phyloP scores from a whole-genome alignment of 2,888 invertebrate genomes.

The Papilio elwesi region DNA sequence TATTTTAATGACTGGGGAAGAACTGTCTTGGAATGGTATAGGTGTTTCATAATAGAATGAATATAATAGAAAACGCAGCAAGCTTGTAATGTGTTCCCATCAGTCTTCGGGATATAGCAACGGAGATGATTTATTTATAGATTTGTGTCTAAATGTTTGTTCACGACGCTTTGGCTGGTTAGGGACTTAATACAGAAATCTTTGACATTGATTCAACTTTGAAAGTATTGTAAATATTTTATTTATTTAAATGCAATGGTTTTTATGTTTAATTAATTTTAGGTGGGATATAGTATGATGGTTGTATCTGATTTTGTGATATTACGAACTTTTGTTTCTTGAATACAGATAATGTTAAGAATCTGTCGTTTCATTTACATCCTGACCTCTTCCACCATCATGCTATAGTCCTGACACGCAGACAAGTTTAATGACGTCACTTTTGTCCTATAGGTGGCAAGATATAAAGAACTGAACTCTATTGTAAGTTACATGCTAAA shows the following conservation, averaged over 20 bases:
- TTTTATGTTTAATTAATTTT: conserved; percentile 26
- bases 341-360: conserved; percentile 66
- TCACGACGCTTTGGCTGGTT: no score
- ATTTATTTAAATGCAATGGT: not conserved
- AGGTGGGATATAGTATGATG: conserved; percentile 78
- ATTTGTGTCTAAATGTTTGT: no score
- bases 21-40: no score
- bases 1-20: no score
- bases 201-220: not conserved
- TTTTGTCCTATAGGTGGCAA: conserved; percentile 54
- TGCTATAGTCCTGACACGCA: conserved; percentile 64
- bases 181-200: no score
- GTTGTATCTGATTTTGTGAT: conserved; percentile 54
- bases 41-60: no score
- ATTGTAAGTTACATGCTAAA: conserved; percentile 51
- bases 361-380: conserved; percentile 74
- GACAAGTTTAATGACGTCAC: not conserved
- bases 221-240: not conserved
- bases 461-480: conserved; percentile 50
- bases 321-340: conserved; percentile 62
- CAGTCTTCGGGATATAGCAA: no score
- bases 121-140: no score
- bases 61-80: no score
- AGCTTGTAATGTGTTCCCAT: no score
- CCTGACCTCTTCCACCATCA: conserved; percentile 71